These are phyloP conservation scores for Synodontis membranacea DNA, from an alignment of 2,113 vertebrate genomes.

Conservation along the genomic window DNA sequence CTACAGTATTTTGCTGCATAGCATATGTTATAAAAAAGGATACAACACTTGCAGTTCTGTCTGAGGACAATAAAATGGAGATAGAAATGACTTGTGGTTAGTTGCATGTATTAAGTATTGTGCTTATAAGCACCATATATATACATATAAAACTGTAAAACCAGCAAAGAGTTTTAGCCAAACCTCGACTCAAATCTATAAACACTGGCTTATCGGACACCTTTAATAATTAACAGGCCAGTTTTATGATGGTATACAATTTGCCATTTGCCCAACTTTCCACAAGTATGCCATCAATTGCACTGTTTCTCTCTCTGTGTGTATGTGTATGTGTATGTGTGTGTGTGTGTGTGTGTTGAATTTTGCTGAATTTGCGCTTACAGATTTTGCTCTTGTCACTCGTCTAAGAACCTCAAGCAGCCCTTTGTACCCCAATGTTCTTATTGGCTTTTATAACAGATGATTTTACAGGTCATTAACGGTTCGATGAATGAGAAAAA, in stretches of 20 bases:
- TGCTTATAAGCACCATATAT: neutral
- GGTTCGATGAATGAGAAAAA: neutral
- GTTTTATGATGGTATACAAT: neutral
- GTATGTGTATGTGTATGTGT: neutral
- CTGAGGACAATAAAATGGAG: neutral
- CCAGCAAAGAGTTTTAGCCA: neutral
- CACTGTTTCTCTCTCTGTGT: neutral
- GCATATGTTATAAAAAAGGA: constrained; percentile 28
- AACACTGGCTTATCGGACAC: neutral
- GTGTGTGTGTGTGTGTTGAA: neutral
- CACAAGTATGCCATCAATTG: neutral
- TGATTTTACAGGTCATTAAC: neutral
- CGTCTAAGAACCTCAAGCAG: neutral
- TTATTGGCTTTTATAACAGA: neutral
- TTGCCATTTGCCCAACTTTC: neutral
- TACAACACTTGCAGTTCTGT: constrained; percentile 31
- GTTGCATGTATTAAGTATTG: neutral
- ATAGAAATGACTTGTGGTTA: neutral
- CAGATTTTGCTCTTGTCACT: neutral
- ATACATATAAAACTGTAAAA: neutral
- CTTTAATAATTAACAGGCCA: neutral
- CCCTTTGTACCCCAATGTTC: neutral
- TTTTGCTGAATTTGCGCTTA: neutral
- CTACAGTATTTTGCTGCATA: neutral
- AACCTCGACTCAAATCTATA: neutral